Evolutionary conservation across 2,888 invertebrate genomes (phyloP).

Genomic region (Augochlorella aurata): DNA sequence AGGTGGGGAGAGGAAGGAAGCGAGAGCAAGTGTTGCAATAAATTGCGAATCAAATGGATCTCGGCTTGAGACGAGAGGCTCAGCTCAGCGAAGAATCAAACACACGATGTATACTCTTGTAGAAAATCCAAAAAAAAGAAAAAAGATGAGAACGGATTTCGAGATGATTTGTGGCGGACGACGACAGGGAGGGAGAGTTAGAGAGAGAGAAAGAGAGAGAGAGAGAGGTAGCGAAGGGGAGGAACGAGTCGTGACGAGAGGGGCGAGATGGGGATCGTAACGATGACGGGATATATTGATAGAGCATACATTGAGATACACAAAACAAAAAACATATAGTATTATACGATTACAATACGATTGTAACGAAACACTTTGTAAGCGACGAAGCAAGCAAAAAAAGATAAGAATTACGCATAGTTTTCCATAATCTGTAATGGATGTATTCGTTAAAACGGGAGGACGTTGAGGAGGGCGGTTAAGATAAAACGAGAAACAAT

Average conservation of each 20-base stretch:
- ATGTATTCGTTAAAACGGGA: conserved; percentile 72
- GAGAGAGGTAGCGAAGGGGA: conserved; percentile 3
- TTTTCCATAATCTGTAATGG: conserved; percentile 76
- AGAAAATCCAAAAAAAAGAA: conserved; percentile 26
- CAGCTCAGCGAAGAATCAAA: conserved; percentile 79
- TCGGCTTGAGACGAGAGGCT: conserved; percentile 74
- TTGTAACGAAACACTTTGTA: conserved; percentile 74
- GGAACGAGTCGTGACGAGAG: conserved; percentile 4
- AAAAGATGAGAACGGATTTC: background rate
- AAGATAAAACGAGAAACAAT: conserved; percentile 55
- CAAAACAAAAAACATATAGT: conserved; percentile 73
- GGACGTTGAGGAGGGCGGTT: conserved; percentile 51
- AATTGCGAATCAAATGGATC: conserved; percentile 79
- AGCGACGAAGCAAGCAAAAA: conserved; percentile 57
- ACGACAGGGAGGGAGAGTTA: conserved; percentile 2
- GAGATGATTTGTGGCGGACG: background rate
- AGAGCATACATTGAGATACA: conserved; percentile 72
- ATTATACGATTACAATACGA: conserved; percentile 76
- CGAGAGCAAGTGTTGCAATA: conserved; percentile 70
- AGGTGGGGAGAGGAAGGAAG: background rate
- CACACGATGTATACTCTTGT: conserved; percentile 60
- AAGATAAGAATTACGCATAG: conserved; percentile 72
- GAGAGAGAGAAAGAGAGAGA: conserved; percentile 10
- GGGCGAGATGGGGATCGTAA: conserved; percentile 12
- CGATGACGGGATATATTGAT: conserved; percentile 52